Base-by-base conservation (phyloP, 2,113 vertebrate genomes). In the Brachyhypopomus gauderio region DNA sequence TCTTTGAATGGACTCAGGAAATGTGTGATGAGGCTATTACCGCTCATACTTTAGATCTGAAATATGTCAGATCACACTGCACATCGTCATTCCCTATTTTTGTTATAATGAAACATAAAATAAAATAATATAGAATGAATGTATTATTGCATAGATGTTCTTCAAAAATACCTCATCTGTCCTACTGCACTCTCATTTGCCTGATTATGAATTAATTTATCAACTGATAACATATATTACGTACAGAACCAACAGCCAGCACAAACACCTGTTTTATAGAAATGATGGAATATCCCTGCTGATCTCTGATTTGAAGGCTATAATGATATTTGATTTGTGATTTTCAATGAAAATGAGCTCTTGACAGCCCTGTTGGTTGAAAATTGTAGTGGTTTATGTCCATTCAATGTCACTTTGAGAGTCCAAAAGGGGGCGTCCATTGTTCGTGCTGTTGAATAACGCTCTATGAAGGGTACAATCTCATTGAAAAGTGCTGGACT, bases 381-480 rank as follows among this genome's bases (percentile, higher is more conserved):
- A 75, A 79, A 48, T 79, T 79, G 78, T 77, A 30, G 72, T 70
- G 79, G 82, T 79, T 83, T 76, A 72, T 73, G 78, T 27, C 41
- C 55, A 75, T 77, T 48, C 75, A 77, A 81, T 74, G 76, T 77
- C 74, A 77, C 59, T 70, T 78, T 87, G 59, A 66, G 30, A 45
- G 45, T 75, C 52, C 77, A 59, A 77, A 82, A 59, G 72, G 27
- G 34, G n/a, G 69, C n/a, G 60, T 66, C 17, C 82, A 80, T 84
- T 87, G 78, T 76, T 60, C 66, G 5, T 7, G 27, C 27, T 2
- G 76, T 74, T 83, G 75, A 87, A 76, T 75, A 69, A 79, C 81
- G 71, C 81, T 87, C 72, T 81, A 62, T 84, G 59, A 84, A 82
- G 64, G 64, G 81, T 70, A 84, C 58, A 22, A 20, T 62, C 23